Base-by-base conservation (phyloP, 64 coral and sea anemone species). In the Anthopleura sola region DNA sequence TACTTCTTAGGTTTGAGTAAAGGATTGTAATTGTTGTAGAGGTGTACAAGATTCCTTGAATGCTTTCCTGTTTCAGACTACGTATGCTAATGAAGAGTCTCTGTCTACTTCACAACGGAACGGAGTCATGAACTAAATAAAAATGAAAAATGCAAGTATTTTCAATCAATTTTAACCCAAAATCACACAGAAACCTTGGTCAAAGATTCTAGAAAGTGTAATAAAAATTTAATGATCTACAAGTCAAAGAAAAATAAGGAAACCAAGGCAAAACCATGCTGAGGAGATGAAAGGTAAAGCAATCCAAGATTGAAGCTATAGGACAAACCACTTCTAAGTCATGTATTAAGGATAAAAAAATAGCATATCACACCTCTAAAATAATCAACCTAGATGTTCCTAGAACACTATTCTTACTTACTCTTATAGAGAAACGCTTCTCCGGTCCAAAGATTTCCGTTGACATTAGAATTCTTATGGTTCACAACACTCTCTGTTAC, bases 351-450 rank as follows among this genome's bases (percentile, higher is more conserved):
- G 34, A 44, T 77, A 7, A 79, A 38, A 79, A 79, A 44, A 79
- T 24, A n/a, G 14, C 12, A 79, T 13, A 37, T 20, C 36, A 79
- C 16, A 37, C 16, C 36, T 44, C 16, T 23, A 26, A 79, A 79
- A n/a, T 33, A 11, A 47, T 21, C 16, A 7, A 44, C 18, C 7
- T 3, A 23, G 19, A 26, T 79, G 37, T 44, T 79, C 24, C 39
- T 21, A 79, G 9, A 38, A 79, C 47, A 17, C 6, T n/a, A 23
- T 46, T 79, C 44, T 38, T 79, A 90, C 88, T 90, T 90, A 90
- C 88, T 84, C 36, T 90, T 23, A 90, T 69, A 57, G 82, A 83
- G 55, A 90, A 90, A 84, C 49, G 37, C 9, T 90, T 83, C 69
- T 90, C 82, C 47, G 49, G 68, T 3, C 83, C 88, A 37, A 17